Base-by-base conservation (phyloP, 2,888 invertebrate genomes). In the Phalera bucephala region DNA sequence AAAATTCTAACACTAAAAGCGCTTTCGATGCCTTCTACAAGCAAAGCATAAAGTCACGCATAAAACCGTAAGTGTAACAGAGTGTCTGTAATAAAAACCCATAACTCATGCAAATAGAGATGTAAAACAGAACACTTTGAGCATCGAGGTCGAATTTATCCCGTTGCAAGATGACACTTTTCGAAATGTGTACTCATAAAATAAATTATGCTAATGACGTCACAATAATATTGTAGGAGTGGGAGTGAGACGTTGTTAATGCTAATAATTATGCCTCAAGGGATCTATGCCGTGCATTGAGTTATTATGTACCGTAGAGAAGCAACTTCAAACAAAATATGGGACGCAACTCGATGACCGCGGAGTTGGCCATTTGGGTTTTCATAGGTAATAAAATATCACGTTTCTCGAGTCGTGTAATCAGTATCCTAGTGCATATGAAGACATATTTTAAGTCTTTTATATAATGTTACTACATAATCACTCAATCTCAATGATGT, bases 181-280 rank as follows among this genome's bases (percentile, higher is more conserved):
- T 49, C 31, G 3, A 33, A 31, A 17, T 20, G 11, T 34, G 21
- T 28, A 15, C 32, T 40, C 38, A 23, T 48, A 38, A 59, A 43
- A 54, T 36, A 33, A 50, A 52, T 49, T 40, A 55, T 45, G 33
- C 40, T 45, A 43, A 48, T 17, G 42, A 48, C 36, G 33, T 47
- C 45, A 45, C 39, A 23, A n/a, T 10, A n/a, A 12, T 25, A 12
- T 27, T 34, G 21, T 26, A 38, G 30, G 17, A 12, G 9, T 31
- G 7, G 23, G 30, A 32, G 31, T 41, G 28, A 44, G 40, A 38
- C 39, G 43, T 17, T 17, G 5, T 5, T 17, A 17, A 17, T 56
- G 48, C 34, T 61, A 60, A 62, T n/a, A 54, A 60, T 5, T 17
- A 3, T 17, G 17, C 17, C 17, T 17, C 3, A 17, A 17, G 5